phyloP scores from a whole-genome alignment of 1,140 invertebrate species.

The Drosophila bipectinata region DNA sequence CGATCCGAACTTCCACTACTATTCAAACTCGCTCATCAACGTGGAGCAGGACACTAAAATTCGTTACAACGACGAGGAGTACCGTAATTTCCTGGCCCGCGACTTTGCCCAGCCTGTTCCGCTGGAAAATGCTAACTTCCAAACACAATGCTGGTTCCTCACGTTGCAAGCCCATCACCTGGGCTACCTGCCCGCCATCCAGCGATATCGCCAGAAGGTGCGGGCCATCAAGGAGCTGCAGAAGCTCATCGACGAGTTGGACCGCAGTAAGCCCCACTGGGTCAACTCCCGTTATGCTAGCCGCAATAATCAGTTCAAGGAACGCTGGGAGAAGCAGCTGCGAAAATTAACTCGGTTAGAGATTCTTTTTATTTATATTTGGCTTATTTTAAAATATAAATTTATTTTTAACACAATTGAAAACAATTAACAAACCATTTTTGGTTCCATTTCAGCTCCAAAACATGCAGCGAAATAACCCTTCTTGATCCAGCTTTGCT shows the following conservation, averaged over 20 bases:
- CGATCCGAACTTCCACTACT: conserved; percentile 94
- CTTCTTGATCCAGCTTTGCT: conserved; percentile 93
- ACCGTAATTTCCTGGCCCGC: conserved; percentile 88
- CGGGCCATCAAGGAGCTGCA: conserved; percentile 95
- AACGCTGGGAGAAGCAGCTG: conserved; percentile 93
- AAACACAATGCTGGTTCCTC: conserved; percentile 98
- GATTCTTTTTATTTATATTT: background rate
- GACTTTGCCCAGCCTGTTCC: conserved; percentile 57
- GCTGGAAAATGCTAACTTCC: conserved; percentile 90
- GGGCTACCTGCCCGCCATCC: conserved; percentile 93
- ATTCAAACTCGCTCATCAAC: conserved; percentile 90
- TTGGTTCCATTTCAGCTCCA: conserved; percentile 86
- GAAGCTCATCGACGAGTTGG: conserved; percentile 94
- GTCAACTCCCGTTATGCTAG: conserved; percentile 89
- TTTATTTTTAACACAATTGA: too few species aligned
- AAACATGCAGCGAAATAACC: conserved; percentile 94
- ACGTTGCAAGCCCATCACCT: conserved; percentile 97
- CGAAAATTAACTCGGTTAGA: conserved; percentile 87
- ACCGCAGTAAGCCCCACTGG: conserved; percentile 93
- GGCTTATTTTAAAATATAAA: too few species aligned
- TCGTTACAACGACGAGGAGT: conserved; percentile 92
- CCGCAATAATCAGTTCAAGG: conserved; percentile 93
- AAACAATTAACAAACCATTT: background rate
- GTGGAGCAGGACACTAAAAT: conserved; percentile 94
- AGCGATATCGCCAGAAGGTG: conserved; percentile 93